Conservation (phyloP, 2,888 invertebrate species). For the Calliscelio sp. region DNA sequence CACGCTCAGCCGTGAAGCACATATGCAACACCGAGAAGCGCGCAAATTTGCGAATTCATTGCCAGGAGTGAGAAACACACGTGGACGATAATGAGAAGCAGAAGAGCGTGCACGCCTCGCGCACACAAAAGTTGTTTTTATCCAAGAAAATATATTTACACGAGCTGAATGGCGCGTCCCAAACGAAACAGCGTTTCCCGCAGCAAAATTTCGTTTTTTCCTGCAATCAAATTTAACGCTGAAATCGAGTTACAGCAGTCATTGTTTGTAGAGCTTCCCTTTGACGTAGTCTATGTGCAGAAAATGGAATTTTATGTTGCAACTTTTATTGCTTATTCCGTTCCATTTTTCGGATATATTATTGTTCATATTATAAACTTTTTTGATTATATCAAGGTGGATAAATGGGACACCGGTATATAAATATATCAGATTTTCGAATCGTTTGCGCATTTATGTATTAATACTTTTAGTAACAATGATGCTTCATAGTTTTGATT, state of each 20-base stretch:
- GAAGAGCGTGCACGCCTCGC: neutral
- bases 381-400: too few species aligned
- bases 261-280: slow-evolving; percentile 28
- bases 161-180: neutral
- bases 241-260: slow-evolving; percentile 31
- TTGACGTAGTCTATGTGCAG: slow-evolving; percentile 11
- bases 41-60: slow-evolving; percentile 10
- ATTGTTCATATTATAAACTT: too few species aligned
- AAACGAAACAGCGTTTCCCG: slow-evolving; percentile 4
- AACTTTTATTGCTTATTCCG: neutral
- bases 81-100: neutral
- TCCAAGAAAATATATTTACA: slow-evolving; percentile 10
- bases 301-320: neutral
- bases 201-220: slow-evolving; percentile 5
- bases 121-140: slow-evolving; percentile 26
- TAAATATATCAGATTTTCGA: too few species aligned
- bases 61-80: neutral
- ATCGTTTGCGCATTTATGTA: too few species aligned
- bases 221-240: slow-evolving; percentile 19
- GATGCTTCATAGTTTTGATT: too few species aligned
- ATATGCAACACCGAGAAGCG: neutral
- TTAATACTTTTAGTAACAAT: too few species aligned
- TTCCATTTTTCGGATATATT: too few species aligned
- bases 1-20: neutral
- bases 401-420: too few species aligned